Evolutionary conservation across 2,888 invertebrate species (phyloP).

Genomic region (Dione juno): DNA sequence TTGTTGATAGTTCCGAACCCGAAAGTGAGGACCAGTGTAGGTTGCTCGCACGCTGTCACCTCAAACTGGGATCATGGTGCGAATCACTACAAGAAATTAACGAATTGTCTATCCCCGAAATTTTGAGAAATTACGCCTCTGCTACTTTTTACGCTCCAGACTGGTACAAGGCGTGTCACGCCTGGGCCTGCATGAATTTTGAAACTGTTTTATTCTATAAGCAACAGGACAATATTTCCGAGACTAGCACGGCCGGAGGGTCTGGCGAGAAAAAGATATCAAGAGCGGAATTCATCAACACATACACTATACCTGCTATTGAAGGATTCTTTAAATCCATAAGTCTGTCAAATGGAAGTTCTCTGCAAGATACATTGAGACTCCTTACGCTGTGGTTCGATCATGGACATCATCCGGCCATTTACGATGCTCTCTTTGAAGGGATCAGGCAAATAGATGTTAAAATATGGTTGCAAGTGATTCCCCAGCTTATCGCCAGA

Average conservation of each 20-base stretch:
- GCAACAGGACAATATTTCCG: conserved; percentile 76
- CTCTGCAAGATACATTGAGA: conserved; percentile 97
- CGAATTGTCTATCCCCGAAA: conserved; percentile 89
- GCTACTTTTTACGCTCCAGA: conserved; percentile 93
- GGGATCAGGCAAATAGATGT: conserved; percentile 97
- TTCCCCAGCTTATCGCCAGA: conserved; percentile 98
- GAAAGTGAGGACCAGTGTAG: conserved; percentile 83
- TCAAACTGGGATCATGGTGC: conserved; percentile 97
- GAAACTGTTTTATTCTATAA: conserved; percentile 91
- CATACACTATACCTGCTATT: conserved; percentile 94
- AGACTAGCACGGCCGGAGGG: conserved; percentile 73
- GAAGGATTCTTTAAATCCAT: conserved; percentile 98
- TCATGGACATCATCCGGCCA: conserved; percentile 95
- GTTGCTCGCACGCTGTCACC: conserved; percentile 91
- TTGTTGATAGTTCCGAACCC: conserved; percentile 84
- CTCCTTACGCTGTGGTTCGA: conserved; percentile 98
- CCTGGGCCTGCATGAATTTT: conserved; percentile 99
- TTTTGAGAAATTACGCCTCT: conserved; percentile 88
- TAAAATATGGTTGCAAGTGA: conserved; percentile 99
- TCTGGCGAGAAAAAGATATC: conserved; percentile 76
- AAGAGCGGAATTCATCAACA: conserved; percentile 72
- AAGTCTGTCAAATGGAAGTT: conserved; percentile 94
- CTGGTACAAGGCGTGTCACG: conserved; percentile 99
- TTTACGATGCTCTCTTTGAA: conserved; percentile 95
- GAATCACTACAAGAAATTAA: conserved; percentile 93